Base-by-base conservation (phyloP, 92 coral and sea anemone genomes). In the Umimayanthus chanpuru region DNA sequence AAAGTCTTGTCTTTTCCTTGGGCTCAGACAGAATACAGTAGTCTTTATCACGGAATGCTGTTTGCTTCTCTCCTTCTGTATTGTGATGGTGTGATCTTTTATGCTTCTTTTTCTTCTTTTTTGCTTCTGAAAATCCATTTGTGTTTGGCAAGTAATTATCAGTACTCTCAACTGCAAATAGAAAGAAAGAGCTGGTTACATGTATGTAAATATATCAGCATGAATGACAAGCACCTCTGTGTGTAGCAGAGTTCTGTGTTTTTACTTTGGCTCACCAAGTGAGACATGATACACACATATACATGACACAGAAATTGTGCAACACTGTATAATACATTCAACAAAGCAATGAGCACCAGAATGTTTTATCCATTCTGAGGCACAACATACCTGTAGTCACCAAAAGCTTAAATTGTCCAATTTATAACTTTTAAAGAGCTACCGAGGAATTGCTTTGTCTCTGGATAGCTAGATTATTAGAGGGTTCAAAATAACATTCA, bases 41-140 rank as follows among this genome's bases (percentile, higher is more conserved):
- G 56, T 95, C 98, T 30, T 90, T 72, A 72, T 95, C 93, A 56
- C 75, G 87, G 88, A 96, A 95, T 39, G 86, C 64, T 79, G 81
- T 82, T 82, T 94, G 94, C 85, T 88, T 93, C 38, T 88, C 89
- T 30, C 76, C 83, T 88, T 90, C 90, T 49, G 66, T 71, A 82
- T 91, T 93, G 67, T 92, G 88, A 64, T 94, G 93, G 49, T 93
- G 98, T 50, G 94, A 93, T 73, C 92, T 94, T 82, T 95, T 95
- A 85, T 97, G 95, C 75, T 97, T 97, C 92, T 95, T 96, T 89
- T 92, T 95, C 66, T 96, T 96, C 76, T 90, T 94, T 68, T 92
- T 93, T 64, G 85, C 87, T 76, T 88, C 93, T 64, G 91, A 61
- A 16, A 75, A 88, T 53, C 94, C 91, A 38, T 92, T 91, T 18